Conservation (phyloP, 2,113 vertebrate species). For the Empidonax traillii region DNA sequence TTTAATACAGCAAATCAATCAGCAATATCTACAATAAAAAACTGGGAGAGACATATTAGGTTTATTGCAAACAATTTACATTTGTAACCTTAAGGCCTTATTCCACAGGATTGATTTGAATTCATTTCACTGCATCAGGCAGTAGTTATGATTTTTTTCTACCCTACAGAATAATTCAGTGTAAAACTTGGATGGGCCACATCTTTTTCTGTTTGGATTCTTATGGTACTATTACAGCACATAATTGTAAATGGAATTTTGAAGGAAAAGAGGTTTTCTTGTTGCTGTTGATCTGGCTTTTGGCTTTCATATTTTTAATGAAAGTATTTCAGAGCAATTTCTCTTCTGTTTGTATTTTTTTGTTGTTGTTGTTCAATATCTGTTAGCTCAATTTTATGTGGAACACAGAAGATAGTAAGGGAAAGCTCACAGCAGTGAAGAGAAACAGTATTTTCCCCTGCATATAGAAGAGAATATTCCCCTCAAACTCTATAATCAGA, state of each 20-base stretch:
- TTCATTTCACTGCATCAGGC: background rate
- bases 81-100: conserved; percentile 33
- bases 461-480: background rate
- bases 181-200: background rate
- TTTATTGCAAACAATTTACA: conserved; percentile 32
- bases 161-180: background rate
- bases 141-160: background rate
- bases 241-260: background rate
- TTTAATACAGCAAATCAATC: conserved; percentile 18
- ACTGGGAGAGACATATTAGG: background rate
- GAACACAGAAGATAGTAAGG: background rate
- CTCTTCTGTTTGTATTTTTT: background rate
- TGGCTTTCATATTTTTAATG: background rate
- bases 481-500: background rate
- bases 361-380: background rate
- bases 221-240: background rate
- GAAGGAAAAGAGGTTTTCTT: background rate
- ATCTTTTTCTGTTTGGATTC: background rate
- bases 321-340: background rate
- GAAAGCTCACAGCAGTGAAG: background rate
- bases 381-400: background rate
- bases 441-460: background rate
- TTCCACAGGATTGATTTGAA: conserved; percentile 15
- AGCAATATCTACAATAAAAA: background rate
- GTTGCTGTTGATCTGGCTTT: background rate